Base-by-base conservation (phyloP, 2,888 invertebrate species). In the Ornithoptera alexandrae region DNA sequence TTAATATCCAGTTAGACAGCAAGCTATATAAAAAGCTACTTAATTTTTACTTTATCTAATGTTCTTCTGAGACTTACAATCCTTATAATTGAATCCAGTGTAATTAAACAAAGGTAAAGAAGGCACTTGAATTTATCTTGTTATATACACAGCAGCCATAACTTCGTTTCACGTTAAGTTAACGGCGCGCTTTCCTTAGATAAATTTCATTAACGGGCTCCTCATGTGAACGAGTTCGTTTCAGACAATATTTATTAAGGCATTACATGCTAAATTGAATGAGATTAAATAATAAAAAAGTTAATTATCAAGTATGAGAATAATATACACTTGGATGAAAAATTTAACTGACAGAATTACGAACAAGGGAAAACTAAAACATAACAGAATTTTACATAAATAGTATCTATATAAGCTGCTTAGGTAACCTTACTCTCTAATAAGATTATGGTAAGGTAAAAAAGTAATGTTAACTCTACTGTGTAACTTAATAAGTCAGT, bases 151-250 rank as follows among this genome's bases (percentile, higher is more conserved):
- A 63, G 53, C 17, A 22, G 63, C 58, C 58, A 20, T 53, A 68
- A 64, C 59, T 64, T 64, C 30, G 63, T 68, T 67, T 57, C 18
- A 50, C 20, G 10, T 20, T 36, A 65, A 68, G 20, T 68, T 63
- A 36, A 62, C 57, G 24, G 63, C 62, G 58, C 20, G 6, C 17
- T 62, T 62, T 42, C 18, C 57, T 20, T 17, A 58, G 36, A 64
- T 64, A 64, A 53, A 68, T 68, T 50, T 63, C 59, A 68, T 68
- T 68, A 68, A 63, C 50, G 50, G 59, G 18, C 56, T 20, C 15
- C 58, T 46, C 63, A 59, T 58, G 57, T 58, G 63, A 68, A 57
- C 53, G 24, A 56, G 20, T 56, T 39, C 20, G n/a, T 64, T 57
- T 20, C 22, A 57, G n/a, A n/a, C 53, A 58, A 22, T 58, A 58